Evolutionary conservation across 2,888 invertebrate genomes (phyloP).

Genomic region (Himalopsyche japonica): DNA sequence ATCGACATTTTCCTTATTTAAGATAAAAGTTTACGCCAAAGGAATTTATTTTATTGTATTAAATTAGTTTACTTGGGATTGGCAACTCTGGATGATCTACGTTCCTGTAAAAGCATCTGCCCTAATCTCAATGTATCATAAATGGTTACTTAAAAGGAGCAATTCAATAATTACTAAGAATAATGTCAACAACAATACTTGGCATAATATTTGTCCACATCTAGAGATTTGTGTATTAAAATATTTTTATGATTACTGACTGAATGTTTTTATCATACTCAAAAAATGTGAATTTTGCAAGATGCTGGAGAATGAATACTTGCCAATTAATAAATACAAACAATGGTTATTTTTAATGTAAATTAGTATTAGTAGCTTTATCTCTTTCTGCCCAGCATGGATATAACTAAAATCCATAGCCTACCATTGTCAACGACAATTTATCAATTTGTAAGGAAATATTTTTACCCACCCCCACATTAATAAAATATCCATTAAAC

Average conservation of each 20-base stretch:
- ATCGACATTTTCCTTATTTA: conserved; percentile 6
- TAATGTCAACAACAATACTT: neutral
- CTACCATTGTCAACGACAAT: conserved; percentile 1
- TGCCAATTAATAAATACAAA: conserved; percentile 15
- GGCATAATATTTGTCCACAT: neutral
- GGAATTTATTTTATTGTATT: conserved; percentile 25
- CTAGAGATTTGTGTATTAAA: conserved; percentile 15
- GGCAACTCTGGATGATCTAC: neutral
- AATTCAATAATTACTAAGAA: neutral
- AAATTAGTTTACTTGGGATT: neutral
- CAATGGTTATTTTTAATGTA: conserved; percentile 15
- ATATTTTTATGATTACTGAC: conserved; percentile 29
- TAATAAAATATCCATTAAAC: conserved; percentile 15
- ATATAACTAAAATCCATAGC: conserved; percentile 3
- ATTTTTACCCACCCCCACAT: neutral
- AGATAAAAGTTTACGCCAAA: conserved; percentile 26
- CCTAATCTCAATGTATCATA: neutral
- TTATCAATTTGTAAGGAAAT: conserved; percentile 2
- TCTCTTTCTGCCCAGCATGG: conserved; percentile 15
- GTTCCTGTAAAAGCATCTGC: neutral
- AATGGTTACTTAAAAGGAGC: neutral
- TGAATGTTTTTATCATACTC: conserved; percentile 27
- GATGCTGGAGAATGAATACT: conserved; percentile 7
- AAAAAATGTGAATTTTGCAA: conserved; percentile 6
- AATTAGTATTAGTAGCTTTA: conserved; percentile 18